Conservation (phyloP, 2,888 invertebrate species). For the Conistra vaccinii region DNA sequence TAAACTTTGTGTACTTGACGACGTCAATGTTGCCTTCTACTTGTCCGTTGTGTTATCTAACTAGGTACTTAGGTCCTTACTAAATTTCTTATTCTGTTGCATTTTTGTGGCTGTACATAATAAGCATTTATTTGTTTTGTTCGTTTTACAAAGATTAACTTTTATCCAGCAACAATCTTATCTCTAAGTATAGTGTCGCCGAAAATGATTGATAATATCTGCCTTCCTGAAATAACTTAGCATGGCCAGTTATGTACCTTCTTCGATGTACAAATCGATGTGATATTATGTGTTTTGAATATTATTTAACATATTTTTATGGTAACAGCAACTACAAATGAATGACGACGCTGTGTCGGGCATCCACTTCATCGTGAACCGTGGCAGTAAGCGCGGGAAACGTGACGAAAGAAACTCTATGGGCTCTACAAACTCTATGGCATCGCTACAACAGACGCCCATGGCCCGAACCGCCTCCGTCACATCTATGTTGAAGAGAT, state of each 20-base stretch:
- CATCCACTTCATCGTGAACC: conserved; percentile 93
- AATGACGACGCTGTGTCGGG: conserved; percentile 94
- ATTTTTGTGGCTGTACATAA: conserved; percentile 61
- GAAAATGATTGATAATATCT: conserved; percentile 38
- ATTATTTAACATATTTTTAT: conserved; percentile 31
- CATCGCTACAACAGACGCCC: conserved; percentile 92
- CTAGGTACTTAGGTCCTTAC: conserved; percentile 14
- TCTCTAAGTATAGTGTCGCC: conserved; percentile 20
- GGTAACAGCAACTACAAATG: conserved; percentile 88
- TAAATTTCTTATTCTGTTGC: conserved; percentile 36
- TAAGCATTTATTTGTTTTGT: conserved; percentile 37
- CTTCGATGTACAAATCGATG: conserved; percentile 29
- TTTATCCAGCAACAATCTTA: conserved; percentile 46
- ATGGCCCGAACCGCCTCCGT: conserved; percentile 94
- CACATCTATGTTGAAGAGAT: conserved; percentile 94
- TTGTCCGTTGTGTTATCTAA: conserved; percentile 36
- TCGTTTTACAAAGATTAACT: conserved; percentile 22
- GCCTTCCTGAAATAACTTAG: conserved; percentile 30
- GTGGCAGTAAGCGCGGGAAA: conserved; percentile 87
- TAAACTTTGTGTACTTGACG: conserved; percentile 28
- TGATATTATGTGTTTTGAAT: neutral
- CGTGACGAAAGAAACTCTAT: conserved; percentile 85
- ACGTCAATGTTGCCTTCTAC: conserved; percentile 32
- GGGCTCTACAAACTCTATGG: conserved; percentile 88
- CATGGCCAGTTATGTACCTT: conserved; percentile 15